These are phyloP conservation scores for Notechis scutatus DNA, from an alignment of 2,113 vertebrate genomes.

Conservation along the genomic window DNA sequence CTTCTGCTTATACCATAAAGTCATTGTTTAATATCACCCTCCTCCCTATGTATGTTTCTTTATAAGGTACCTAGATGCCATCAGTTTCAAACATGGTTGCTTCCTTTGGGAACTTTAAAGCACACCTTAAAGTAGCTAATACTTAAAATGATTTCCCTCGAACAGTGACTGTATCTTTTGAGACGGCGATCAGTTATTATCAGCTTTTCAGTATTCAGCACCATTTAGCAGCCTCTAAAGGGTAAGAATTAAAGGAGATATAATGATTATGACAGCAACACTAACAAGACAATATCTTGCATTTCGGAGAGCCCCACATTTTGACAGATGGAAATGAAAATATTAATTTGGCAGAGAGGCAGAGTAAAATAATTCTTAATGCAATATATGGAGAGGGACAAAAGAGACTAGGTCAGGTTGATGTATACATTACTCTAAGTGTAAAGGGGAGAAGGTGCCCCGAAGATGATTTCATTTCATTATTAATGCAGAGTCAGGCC, in stretches of 20 bases:
- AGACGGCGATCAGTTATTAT: conserved; percentile 2
- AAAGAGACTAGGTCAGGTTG: background rate
- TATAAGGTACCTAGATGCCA: conserved; percentile 26
- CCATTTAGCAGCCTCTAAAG: conserved; percentile 24
- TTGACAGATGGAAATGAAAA: conserved; percentile 34
- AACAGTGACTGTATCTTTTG: background rate
- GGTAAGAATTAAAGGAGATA: background rate
- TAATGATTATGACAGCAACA: conserved; percentile 29
- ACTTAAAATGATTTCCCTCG: conserved; percentile 24
- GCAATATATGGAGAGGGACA: background rate
- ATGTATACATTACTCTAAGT: background rate
- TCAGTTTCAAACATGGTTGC: background rate
- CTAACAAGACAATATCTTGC: conserved; percentile 38
- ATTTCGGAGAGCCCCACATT: conserved; percentile 28
- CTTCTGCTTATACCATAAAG: conserved; percentile 9
- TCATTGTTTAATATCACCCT: background rate
- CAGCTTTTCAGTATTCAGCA: conserved; percentile 15
- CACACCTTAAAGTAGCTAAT: conserved; percentile 13
- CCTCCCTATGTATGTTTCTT: conserved; percentile 8
- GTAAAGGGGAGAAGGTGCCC: background rate
- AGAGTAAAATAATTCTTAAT: conserved; percentile 15
- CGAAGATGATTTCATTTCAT: background rate
- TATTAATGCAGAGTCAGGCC: background rate
- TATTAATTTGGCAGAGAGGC: conserved; percentile 15
- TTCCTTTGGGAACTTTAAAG: conserved; percentile 28